These are phyloP conservation scores for Erebia aethiops DNA, from an alignment of 2,888 invertebrate genomes.

Conservation along the genomic window DNA sequence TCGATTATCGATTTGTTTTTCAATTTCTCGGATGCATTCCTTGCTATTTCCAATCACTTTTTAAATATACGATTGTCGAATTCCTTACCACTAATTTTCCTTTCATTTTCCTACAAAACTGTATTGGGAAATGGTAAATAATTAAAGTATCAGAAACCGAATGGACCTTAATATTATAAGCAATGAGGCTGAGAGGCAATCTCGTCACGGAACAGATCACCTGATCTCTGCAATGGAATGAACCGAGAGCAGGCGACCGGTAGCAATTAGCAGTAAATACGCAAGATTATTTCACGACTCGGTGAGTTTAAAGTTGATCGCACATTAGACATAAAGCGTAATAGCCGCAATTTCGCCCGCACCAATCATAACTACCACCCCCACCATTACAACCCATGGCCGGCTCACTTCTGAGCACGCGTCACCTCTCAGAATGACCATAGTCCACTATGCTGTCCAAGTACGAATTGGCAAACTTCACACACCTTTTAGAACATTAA, in stretches of 20 bases:
- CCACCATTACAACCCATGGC: too few species aligned
- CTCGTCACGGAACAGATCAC: conserved; percentile 43
- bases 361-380: too few species aligned
- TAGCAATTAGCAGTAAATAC: conserved; percentile 44
- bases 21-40: background rate
- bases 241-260: conserved; percentile 18
- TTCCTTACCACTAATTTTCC: background rate
- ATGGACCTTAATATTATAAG: conserved; percentile 16
- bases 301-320: conserved; percentile 51
- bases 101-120: background rate
- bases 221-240: conserved; percentile 16
- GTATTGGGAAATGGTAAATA: background rate
- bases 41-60: background rate
- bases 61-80: background rate
- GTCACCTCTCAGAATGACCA: too few species aligned
- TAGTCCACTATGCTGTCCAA: too few species aligned
- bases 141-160: conserved; percentile 5
- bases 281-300: conserved; percentile 73
- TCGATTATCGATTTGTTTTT: too few species aligned
- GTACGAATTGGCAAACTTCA: too few species aligned
- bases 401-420: too few species aligned
- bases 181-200: conserved; percentile 30
- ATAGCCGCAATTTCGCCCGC: background rate
- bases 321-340: background rate
- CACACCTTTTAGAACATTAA: too few species aligned